Conservation (phyloP, 2,797 vertebrate species). For the Lerista edwardsae region DNA sequence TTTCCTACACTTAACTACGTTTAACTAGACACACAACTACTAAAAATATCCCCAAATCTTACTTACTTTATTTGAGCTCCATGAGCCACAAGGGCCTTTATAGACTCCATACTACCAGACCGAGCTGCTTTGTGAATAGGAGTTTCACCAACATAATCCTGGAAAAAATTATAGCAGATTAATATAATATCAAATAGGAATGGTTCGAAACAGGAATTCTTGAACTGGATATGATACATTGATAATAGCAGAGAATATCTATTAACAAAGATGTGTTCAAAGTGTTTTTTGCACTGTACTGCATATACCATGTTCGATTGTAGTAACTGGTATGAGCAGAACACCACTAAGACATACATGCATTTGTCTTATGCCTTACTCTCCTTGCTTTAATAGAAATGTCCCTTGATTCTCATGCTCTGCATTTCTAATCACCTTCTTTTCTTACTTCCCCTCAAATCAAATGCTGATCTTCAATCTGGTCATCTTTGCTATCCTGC, state of each 20-base stretch:
- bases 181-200: not conserved
- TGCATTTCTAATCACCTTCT: not conserved
- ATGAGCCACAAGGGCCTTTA: constrained; percentile 89
- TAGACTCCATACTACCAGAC: constrained; percentile 93
- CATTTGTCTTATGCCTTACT: too few species aligned
- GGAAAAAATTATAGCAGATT: constrained; percentile 55
- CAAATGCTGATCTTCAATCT: not conserved
- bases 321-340: not conserved
- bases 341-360: too few species aligned
- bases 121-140: constrained; percentile 96
- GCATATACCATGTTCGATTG: not conserved
- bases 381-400: not conserved
- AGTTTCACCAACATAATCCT: constrained; percentile 96
- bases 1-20: constrained; percentile 59
- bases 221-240: constrained; percentile 35
- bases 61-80: constrained; percentile 95
- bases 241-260: constrained; percentile 26
- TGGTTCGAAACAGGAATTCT: not conserved
- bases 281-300: not conserved
- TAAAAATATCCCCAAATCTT: constrained; percentile 65
- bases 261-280: constrained; percentile 23
- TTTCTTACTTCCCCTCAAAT: not conserved
- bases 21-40: constrained; percentile 63
- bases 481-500: too few species aligned
- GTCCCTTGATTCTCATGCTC: not conserved